Evolutionary conservation across 2,888 invertebrate species (phyloP).

Genomic region (Ophion ellenae): DNA sequence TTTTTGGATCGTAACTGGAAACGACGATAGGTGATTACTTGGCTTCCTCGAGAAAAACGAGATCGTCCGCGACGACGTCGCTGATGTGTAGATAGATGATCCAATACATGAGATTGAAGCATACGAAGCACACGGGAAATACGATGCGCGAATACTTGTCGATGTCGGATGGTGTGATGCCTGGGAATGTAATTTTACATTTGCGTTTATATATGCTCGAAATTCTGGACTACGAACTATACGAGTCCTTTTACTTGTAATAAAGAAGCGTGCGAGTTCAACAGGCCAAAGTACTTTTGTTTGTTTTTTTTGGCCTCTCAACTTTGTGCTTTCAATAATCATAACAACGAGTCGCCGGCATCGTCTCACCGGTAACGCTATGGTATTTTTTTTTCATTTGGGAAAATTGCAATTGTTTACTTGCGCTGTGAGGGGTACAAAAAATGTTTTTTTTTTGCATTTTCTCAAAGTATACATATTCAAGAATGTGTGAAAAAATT

Average conservation of each 20-base stretch:
- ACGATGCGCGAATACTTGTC: conserved; percentile 99
- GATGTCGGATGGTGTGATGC: conserved; percentile 98
- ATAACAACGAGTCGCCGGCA: conserved; percentile 37
- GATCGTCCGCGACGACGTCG: conserved; percentile 97
- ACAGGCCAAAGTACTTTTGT: conserved; percentile 47
- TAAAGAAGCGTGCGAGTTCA: conserved; percentile 63
- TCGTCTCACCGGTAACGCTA: conserved; percentile 8
- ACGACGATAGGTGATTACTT: conserved; percentile 73
- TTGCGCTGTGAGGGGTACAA: too few relatives aligned
- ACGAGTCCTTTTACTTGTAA: conserved; percentile 69
- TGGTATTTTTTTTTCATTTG: conserved; percentile 18
- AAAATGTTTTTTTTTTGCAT: too few relatives aligned
- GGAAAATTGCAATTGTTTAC: background rate
- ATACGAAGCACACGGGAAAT: conserved; percentile 99
- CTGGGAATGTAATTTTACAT: conserved; percentile 71
- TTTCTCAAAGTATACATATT: too few relatives aligned
- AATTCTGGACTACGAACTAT: conserved; percentile 61
- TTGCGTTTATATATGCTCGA: conserved; percentile 63
- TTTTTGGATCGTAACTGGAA: conserved; percentile 46
- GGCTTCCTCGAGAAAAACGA: conserved; percentile 86
- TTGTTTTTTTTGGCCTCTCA: conserved; percentile 13
- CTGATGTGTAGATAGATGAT: conserved; percentile 98
- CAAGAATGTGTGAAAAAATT: too few relatives aligned
- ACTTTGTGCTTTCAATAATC: conserved; percentile 56
- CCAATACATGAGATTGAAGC: conserved; percentile 99